Evolutionary conservation across 92 coral and sea anemone species (phyloP), one percentile per base, ranked within the genome.

Genomic region (Epizoanthus rinbou): DNA sequence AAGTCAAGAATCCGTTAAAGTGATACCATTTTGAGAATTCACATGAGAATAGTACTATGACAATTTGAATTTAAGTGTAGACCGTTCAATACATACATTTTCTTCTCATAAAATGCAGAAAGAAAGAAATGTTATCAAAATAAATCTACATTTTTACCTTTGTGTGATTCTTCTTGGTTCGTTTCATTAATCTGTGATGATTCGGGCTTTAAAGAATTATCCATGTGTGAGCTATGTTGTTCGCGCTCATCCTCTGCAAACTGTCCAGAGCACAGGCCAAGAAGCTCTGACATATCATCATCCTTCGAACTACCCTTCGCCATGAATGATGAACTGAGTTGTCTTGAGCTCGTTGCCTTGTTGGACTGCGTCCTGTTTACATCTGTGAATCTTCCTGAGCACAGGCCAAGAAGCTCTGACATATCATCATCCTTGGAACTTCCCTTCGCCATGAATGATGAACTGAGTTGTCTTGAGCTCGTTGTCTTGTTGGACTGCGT

Each of bases 231-330:
- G 53, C 15, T 17, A 8, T 16, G 25, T 43, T 6, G n/a, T 23
- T 6, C 19, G 2, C 24, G n/a, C 19, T 57, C 73, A 15, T 72
- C 52, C 65, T 72, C 56, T 2, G 54, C 73, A 78, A 89, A 89
- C 85, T 84, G 82, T 8, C 98, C 95, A 15, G 98, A 86, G 54
- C 98, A 91, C 52, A 93, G 81, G 2, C 92, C 98, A 68, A 94
- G 18, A 19, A 94, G 81, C 78, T 94, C 98, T 19, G 56, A 86
- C 94, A 94, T 90, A 39, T 85, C 84, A 24, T 68, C 15, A 0
- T 82, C 69, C 78, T 83, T 76, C 25, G 79, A 6, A 53, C 79
- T 75, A 19, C 84, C 90, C 19, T 41, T 73, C 64, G 62, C 24
- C n/a, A 53, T 56, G 54, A 50, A 50, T 9, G 54, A 25, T 56